A percentile compares a stretch with the other conserved stretches of the same genome.
phyloP scores from a whole-genome alignment of 1,140 invertebrate species.

The Bombus soroeensis region DNA sequence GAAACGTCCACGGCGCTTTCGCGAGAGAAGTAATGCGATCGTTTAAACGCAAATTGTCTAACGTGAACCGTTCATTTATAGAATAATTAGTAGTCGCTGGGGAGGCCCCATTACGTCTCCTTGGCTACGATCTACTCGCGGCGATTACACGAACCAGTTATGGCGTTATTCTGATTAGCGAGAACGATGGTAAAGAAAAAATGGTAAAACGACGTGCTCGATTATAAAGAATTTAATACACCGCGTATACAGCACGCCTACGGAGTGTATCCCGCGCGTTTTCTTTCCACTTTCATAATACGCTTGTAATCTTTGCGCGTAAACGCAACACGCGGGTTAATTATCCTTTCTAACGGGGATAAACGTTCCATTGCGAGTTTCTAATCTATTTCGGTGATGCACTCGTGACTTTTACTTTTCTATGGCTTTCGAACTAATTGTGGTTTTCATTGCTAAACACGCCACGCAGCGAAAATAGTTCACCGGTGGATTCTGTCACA shows the following conservation, averaged over 20 bases:
- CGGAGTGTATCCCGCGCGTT: background rate
- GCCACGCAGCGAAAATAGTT: background rate
- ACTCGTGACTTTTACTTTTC: slow-evolving; percentile 19
- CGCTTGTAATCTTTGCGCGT: background rate
- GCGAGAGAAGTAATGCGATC: background rate
- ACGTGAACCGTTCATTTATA: background rate
- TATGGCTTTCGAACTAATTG: background rate
- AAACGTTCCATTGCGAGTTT: slow-evolving; percentile 20
- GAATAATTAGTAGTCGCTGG: slow-evolving; percentile 24
- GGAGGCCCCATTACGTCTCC: slow-evolving; percentile 4
- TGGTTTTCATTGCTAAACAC: background rate
- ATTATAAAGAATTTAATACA: slow-evolving; percentile 26
- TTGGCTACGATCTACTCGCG: background rate
- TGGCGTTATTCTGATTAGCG: slow-evolving; percentile 29
- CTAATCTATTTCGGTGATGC: background rate
- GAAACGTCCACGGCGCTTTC: slow-evolving; percentile 10
- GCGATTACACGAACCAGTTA: slow-evolving; percentile 18
- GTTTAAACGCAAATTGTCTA: background rate
- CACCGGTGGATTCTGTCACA: background rate
- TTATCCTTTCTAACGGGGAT: slow-evolving; percentile 12
- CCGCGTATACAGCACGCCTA: too few relatives aligned
- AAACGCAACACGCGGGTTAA: background rate
- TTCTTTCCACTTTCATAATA: background rate
- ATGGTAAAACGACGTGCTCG: background rate
- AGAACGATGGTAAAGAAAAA: slow-evolving; percentile 3